phyloP scores from a whole-genome alignment of 2,113 vertebrate genomes.

The Dipodomys spectabilis region DNA sequence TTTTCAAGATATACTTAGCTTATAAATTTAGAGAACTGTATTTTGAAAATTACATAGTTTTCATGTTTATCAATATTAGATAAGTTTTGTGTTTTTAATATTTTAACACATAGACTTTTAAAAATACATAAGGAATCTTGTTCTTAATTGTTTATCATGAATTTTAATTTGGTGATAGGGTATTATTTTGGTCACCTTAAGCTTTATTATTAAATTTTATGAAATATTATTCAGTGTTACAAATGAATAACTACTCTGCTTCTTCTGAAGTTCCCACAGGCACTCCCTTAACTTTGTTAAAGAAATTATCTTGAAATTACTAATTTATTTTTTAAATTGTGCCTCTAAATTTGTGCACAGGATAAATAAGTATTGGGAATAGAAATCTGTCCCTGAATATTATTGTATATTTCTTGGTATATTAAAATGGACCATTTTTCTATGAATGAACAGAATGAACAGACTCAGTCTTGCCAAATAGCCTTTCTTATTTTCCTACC shows the following conservation, averaged over 20 bases:
- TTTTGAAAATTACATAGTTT: not conserved
- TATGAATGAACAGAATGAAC: not conserved
- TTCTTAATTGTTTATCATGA: conserved; percentile 42
- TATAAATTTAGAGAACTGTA: not conserved
- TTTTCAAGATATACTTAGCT: not conserved
- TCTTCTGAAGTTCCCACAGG: not conserved
- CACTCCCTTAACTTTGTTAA: not conserved
- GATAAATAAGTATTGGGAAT: not conserved
- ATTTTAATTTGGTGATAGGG: conserved; percentile 15
- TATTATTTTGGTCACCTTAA: conserved; percentile 50
- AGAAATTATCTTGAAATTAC: conserved; percentile 30
- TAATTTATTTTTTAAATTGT: conserved; percentile 21
- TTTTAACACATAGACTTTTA: conserved; percentile 32
- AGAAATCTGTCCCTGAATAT: not conserved
- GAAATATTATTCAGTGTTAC: conserved; percentile 43
- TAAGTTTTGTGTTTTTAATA: conserved; percentile 27
- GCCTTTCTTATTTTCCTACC: not conserved
- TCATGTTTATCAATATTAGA: not conserved
- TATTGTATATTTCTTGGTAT: not conserved
- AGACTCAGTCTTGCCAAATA: not conserved
- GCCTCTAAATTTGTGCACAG: not conserved
- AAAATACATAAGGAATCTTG: not conserved
- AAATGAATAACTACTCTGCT: not conserved
- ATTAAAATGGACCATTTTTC: not conserved
- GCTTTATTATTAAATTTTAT: conserved; percentile 32